phyloP scores from a whole-genome alignment of 2,113 vertebrate species.

The Pan troglodytes region NHGRI_mPanTro3-v2.1_pri NC_072402.2:75456501-75457000 shows the following conservation, averaged over 20 bases:
- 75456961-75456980: neutral
- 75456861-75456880: neutral
- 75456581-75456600: neutral
- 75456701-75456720: neutral
- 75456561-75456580: neutral
- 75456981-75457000: conserved; percentile 96
- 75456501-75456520: neutral
- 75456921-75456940: neutral
- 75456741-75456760: neutral
- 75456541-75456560: conserved; percentile 17
- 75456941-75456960: conserved; percentile 18
- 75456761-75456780: neutral
- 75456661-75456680: neutral
- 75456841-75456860: no score
- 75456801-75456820: no score
- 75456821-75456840: no score
- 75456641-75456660: neutral
- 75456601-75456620: neutral
- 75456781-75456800: no score
- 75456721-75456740: neutral
- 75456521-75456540: conserved; percentile 36
- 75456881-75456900: neutral
- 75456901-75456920: neutral
- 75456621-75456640: neutral
- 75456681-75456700: neutral